A percentile compares a stretch with the other conserved stretches of the same genome.
Evolutionary conservation across 2,888 invertebrate genomes (phyloP).

Genomic region (Ophion slaviceki): DNA sequence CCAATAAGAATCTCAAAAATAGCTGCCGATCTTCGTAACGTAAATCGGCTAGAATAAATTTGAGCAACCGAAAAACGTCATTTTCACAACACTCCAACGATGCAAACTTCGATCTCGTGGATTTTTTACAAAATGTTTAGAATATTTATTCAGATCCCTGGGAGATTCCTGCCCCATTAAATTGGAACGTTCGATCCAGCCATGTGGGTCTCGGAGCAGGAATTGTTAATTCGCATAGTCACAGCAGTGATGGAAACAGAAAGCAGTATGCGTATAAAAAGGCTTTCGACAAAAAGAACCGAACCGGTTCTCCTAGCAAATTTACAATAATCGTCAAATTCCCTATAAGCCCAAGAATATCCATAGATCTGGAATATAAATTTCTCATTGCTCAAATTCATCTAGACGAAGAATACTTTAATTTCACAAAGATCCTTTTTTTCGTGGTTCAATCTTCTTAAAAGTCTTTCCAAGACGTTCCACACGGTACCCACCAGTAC

Average conservation of each 20-base stretch:
- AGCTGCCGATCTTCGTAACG: neutral
- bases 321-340: neutral
- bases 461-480: conserved; percentile 32
- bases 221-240: neutral
- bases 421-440: neutral
- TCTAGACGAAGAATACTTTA: neutral
- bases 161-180: neutral
- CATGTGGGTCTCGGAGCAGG: neutral
- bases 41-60: neutral
- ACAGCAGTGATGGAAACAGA: neutral
- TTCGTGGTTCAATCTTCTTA: conserved; percentile 13
- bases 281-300: neutral
- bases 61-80: neutral
- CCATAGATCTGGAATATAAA: conserved; percentile 9
- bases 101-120: neutral
- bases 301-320: neutral
- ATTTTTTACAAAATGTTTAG: neutral
- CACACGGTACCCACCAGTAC: conserved; percentile 21
- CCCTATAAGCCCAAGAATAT: neutral
- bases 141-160: neutral
- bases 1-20: too few relatives aligned
- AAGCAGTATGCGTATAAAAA: neutral
- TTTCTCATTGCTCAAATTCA: conserved; percentile 10
- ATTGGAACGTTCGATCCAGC: neutral
- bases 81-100: neutral